Conservation (phyloP, 2,797 vertebrate genomes). For the Hyperoplus immaculatus region DNA sequence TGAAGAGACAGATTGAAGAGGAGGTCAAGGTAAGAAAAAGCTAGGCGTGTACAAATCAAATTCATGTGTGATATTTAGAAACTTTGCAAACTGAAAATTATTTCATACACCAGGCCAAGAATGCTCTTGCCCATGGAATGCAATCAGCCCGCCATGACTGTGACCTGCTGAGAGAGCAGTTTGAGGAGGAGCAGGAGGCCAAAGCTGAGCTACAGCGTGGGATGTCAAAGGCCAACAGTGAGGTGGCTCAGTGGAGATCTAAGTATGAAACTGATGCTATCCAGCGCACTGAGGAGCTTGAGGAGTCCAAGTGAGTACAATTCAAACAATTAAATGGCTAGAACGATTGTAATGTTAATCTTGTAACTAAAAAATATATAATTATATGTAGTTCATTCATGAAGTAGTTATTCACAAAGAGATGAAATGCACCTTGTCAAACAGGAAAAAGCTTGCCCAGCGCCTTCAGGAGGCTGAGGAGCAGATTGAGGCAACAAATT, state of each 20-base stretch:
- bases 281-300: slow-evolving; percentile 81
- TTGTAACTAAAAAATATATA: too few species aligned
- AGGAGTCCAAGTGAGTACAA: slow-evolving; percentile 72
- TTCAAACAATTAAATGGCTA: neutral
- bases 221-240: slow-evolving; percentile 90
- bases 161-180: slow-evolving; percentile 90
- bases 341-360: neutral
- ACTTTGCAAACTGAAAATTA: neutral
- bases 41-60: fast-evolving
- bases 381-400: too few species aligned
- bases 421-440: too few species aligned
- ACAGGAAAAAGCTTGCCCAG: too few species aligned
- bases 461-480: too few species aligned
- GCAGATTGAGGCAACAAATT: too few species aligned
- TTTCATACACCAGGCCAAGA: slow-evolving; percentile 85
- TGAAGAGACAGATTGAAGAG: slow-evolving; percentile 90
- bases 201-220: slow-evolving; percentile 89
- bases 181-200: slow-evolving; percentile 90
- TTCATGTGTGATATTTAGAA: neutral
- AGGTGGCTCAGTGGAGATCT: slow-evolving; percentile 91
- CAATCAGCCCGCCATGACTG: slow-evolving; percentile 90
- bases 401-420: too few species aligned
- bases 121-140: slow-evolving; percentile 88
- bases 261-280: slow-evolving; percentile 91
- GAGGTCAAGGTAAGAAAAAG: slow-evolving; percentile 73